Evolutionary conservation across 2,113 vertebrate genomes (phyloP), one percentile per base, ranked within the genome.

Genomic region (Cyanistes caeruleus): DNA sequence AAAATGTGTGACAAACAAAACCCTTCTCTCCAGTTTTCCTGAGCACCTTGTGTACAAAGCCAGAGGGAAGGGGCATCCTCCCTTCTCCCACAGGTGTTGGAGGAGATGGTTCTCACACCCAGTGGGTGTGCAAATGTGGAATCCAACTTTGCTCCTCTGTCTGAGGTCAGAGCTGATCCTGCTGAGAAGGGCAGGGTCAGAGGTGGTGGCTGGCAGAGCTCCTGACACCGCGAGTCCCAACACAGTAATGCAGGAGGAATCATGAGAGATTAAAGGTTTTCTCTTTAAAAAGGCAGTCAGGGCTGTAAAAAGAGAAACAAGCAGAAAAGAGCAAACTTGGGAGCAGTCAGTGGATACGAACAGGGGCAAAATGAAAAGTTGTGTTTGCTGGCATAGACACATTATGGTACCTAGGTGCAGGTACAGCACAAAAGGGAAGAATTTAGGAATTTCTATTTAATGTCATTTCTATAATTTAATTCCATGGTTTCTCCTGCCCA

Each of bases 91-190:
- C 7, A 11, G 81, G 12, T 31, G 9, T 15, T 51, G 18, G 25
- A 46, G 46, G 70, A n/a, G 33, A 9, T 5, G 67, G 18, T 27
- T 55, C 30, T 56, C 37, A 20, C 39, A 5, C 11, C 27, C 23
- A 9, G n/a, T 0, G 35, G 24, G 10, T 43, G 30, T 24, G 64
- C 14, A 22, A 23, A 43, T 3, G 22, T 15, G 27, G 33, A 63
- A 24, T 43, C n/a, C 25, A 44, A 0, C 49, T 64, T 56, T 46
- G 30, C 19, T 1, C 4, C 14, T 15, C 22, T 58, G 39, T 15
- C 53, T 81, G 1, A 5, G 31, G 5, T 2, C 0, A 1, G 16
- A 46, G 68, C 33, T 52, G 21, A 15, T 3, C 27, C 33, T 48
- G 7, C 28, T 13, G 41, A 10, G 41, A 62, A 7, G 3, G 4